Evolutionary conservation across 1,140 invertebrate genomes (phyloP).

Genomic region (Triops longicaudatus): DNA sequence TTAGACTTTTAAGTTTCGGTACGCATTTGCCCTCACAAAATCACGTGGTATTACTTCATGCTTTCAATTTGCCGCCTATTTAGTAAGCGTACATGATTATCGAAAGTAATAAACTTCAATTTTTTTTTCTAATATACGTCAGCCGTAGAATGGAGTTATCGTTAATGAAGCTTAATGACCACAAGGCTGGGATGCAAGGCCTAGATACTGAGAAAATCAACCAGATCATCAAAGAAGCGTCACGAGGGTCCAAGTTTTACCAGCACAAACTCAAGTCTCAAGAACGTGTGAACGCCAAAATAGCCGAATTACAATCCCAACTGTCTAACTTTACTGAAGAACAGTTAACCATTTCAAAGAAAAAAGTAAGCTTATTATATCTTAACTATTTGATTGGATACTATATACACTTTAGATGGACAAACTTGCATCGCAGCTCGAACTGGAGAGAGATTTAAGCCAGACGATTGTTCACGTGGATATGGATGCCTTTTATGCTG

Average conservation of each 20-base stretch:
- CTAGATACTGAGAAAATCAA: conserved; percentile 51
- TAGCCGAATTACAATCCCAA: conserved; percentile 40
- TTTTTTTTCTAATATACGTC: too few species aligned
- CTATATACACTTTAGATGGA: conserved; percentile 39
- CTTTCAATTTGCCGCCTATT: too few species aligned
- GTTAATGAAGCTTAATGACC: conserved; percentile 35
- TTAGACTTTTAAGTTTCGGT: too few species aligned
- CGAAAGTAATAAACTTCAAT: too few species aligned
- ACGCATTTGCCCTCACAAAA: too few species aligned
- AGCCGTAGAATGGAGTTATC: background rate
- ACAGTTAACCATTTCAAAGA: conserved; percentile 37
- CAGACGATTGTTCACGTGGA: conserved; percentile 55
- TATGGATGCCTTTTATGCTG: conserved; percentile 59
- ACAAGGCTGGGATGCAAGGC: conserved; percentile 51
- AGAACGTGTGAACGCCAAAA: conserved; percentile 43
- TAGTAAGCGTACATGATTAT: too few species aligned
- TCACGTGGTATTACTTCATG: too few species aligned
- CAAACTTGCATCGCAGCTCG: conserved; percentile 37
- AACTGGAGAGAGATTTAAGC: conserved; percentile 41
- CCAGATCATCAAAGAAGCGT: conserved; percentile 49
- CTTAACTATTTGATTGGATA: background rate
- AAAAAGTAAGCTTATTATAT: conserved; percentile 36
- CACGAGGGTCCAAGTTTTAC: conserved; percentile 51
- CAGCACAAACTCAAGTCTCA: conserved; percentile 44
- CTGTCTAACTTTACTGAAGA: conserved; percentile 37